These are phyloP conservation scores for Acomys russatus DNA, from an alignment of 2,797 vertebrate genomes.

Conservation along the genomic window DNA sequence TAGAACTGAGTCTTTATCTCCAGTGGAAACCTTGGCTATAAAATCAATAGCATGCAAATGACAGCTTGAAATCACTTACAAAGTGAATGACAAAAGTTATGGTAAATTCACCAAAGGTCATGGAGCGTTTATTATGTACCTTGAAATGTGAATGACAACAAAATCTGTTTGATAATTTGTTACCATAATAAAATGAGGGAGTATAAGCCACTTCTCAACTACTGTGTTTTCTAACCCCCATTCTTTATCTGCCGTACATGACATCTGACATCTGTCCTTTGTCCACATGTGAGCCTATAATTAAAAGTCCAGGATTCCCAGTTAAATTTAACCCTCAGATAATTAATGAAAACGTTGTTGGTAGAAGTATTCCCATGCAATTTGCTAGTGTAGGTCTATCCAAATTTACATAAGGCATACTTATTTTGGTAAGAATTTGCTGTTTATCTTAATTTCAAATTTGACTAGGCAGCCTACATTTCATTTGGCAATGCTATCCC, in stretches of 20 bases:
- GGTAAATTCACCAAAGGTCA: not conserved
- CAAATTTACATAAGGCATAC: not conserved
- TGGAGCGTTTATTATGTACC: not conserved
- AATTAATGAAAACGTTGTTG: not conserved
- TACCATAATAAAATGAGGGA: not conserved
- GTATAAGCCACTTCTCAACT: not conserved
- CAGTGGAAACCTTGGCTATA: not conserved
- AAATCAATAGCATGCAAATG: not conserved
- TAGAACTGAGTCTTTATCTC: not conserved
- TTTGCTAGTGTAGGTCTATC: not conserved
- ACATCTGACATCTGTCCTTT: not conserved
- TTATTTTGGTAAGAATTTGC: not conserved
- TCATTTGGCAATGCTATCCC: not conserved
- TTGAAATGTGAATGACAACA: not conserved
- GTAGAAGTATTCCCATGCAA: not conserved
- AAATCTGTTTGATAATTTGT: not conserved
- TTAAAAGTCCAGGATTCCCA: not conserved
- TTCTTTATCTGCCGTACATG: not conserved
- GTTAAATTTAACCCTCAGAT: not conserved
- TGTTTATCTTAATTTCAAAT: constrained; percentile 16
- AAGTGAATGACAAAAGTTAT: not conserved
- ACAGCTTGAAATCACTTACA: not conserved
- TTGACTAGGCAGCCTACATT: not conserved
- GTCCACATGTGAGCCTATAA: not conserved
- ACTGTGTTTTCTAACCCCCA: not conserved